phyloP scores from a whole-genome alignment of 1,140 invertebrate species.

The Epicauta chinensis region DNA sequence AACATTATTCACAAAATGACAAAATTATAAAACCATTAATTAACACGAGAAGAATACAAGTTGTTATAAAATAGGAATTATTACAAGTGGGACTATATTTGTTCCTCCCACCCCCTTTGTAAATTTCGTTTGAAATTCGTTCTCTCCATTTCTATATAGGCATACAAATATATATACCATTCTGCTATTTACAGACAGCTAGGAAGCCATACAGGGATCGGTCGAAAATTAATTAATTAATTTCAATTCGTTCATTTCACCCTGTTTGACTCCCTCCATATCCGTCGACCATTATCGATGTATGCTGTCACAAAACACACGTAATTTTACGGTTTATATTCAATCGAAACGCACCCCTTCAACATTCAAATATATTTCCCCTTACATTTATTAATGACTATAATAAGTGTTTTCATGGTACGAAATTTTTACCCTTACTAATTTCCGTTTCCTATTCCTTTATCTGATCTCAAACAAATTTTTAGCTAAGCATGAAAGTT shows the following conservation, averaged over 20 bases:
- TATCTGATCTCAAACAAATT: too few relatives aligned
- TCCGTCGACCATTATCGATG: conserved; percentile 8
- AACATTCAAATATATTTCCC: too few relatives aligned
- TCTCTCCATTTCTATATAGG: too few relatives aligned
- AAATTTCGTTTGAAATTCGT: conserved; percentile 25
- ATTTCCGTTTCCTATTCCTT: too few relatives aligned
- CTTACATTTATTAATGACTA: too few relatives aligned
- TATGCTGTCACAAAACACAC: conserved; percentile 14
- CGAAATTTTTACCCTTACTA: too few relatives aligned
- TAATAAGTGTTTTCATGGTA: too few relatives aligned
- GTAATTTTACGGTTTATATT: conserved; percentile 15
- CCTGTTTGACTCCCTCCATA: neutral
- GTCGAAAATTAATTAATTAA: conserved; percentile 27
- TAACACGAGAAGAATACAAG: too few relatives aligned
- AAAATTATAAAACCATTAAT: too few relatives aligned
- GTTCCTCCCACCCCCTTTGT: conserved; percentile 3
- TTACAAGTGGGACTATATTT: conserved; percentile 18
- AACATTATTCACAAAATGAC: too few relatives aligned
- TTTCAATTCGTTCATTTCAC: conserved; percentile 17
- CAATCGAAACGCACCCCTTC: conserved; percentile 4
- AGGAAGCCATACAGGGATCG: conserved; percentile 9
- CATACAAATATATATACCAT: neutral
- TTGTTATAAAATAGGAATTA: neutral
- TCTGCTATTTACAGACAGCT: conserved; percentile 19
- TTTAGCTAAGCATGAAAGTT: too few relatives aligned